These are phyloP conservation scores for Notamacropus eugenii DNA, from an alignment of 2,797 vertebrate species.

Conservation along the genomic window DNA sequence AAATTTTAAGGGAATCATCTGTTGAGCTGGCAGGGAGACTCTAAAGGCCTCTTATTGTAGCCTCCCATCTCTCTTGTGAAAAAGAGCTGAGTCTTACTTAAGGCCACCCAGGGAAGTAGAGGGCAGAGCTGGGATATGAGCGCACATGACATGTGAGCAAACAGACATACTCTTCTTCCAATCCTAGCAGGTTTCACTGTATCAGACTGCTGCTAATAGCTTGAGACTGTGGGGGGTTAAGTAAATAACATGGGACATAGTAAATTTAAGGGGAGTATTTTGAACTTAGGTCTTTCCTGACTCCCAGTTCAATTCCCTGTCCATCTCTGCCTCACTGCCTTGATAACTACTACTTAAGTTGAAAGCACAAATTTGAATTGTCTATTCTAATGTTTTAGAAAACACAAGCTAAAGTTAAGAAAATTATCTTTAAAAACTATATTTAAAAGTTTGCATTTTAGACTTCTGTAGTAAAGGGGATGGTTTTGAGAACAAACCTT, in stretches of 20 bases:
- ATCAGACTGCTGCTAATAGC: not conserved
- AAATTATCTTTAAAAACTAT: not conserved
- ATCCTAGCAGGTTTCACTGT: not conserved
- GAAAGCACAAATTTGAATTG: not conserved
- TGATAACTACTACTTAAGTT: not conserved
- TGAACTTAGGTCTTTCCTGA: too few relatives aligned
- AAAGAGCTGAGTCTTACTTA: too few relatives aligned
- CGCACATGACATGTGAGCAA: not conserved
- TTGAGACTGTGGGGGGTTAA: not conserved
- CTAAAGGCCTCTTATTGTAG: not conserved
- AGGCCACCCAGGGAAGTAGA: not conserved
- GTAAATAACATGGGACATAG: not conserved
- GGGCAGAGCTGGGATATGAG: not conserved
- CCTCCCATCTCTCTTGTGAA: not conserved
- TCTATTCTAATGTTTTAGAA: not conserved
- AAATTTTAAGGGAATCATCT: not conserved
- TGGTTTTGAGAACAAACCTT: constrained; percentile 23
- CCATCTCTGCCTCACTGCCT: not conserved
- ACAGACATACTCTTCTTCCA: too few relatives aligned
- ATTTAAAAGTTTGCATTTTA: not conserved
- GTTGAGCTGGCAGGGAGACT: not conserved
- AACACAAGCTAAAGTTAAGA: not conserved
- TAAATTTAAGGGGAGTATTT: not conserved
- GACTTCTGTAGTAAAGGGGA: not conserved
- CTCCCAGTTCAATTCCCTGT: not conserved